phyloP scores from a whole-genome alignment of 2,797 vertebrate species.

The Periophthalmus magnuspinnatus region DNA sequence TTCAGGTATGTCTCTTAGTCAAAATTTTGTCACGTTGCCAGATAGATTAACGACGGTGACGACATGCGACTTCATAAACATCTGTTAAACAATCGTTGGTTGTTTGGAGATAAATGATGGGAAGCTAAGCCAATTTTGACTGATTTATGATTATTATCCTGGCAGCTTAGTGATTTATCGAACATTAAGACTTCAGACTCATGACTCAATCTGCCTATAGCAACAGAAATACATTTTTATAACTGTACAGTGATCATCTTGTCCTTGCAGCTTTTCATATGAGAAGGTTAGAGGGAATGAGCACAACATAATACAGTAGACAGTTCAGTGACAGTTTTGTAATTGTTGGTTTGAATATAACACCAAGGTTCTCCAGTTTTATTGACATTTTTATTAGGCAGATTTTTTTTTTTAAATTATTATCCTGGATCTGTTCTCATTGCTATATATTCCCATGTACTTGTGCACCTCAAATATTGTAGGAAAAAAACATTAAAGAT shows the following conservation, averaged over 20 bases:
- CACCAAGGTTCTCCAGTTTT: too few relatives aligned
- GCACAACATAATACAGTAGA: not conserved
- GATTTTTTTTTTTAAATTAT: too few relatives aligned
- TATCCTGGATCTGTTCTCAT: too few relatives aligned
- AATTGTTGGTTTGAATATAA: too few relatives aligned
- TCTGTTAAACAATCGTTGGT: too few relatives aligned
- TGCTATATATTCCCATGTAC: too few relatives aligned
- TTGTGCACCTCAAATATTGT: too few relatives aligned
- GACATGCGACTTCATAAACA: not conserved
- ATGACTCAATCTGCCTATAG: not conserved
- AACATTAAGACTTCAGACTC: not conserved
- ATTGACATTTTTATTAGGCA: too few relatives aligned
- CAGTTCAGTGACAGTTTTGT: too few relatives aligned
- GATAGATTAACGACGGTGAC: not conserved
- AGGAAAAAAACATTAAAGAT: too few relatives aligned
- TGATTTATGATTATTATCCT: not conserved
- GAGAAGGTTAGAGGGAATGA: not conserved
- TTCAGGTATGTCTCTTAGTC: constrained; percentile 8
- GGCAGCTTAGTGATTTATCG: not conserved
- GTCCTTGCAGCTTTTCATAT: not conserved
- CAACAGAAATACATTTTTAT: not conserved
- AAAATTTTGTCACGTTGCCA: not conserved
- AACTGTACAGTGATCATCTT: not conserved
- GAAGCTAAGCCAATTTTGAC: not conserved
- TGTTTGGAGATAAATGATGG: not conserved